Percentiles rank a stretch among this genome's conserved stretches.
Evolutionary conservation across 2,797 vertebrate genomes (phyloP).

Genomic region (Orientallactaga sibirica): DNA sequence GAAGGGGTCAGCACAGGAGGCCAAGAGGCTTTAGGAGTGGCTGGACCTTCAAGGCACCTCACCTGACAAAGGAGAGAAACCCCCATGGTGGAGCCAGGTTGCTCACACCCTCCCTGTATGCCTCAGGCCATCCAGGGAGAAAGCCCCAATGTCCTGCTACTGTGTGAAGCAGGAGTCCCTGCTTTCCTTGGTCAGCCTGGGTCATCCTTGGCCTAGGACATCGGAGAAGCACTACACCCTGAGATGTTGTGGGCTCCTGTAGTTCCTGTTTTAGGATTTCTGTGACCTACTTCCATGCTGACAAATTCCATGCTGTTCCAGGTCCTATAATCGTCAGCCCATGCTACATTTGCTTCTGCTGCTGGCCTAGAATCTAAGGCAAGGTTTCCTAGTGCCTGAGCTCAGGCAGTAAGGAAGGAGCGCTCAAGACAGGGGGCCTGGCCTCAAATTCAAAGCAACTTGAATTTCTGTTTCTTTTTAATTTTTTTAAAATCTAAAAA

Average conservation of each 20-base stretch:
- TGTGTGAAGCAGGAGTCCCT: fast-evolving
- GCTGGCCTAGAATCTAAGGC: constrained; percentile 61
- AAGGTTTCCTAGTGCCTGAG: constrained; percentile 52
- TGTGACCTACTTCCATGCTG: constrained; percentile 77
- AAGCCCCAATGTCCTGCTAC: not conserved
- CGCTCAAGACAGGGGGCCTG: not conserved
- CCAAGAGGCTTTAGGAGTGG: not conserved
- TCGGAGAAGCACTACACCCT: not conserved
- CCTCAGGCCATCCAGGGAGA: not conserved
- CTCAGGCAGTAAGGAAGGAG: not conserved
- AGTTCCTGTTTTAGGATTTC: constrained; percentile 66
- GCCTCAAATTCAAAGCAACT: not conserved
- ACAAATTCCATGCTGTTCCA: constrained; percentile 36
- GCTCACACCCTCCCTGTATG: not conserved
- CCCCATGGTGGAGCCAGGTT: not conserved
- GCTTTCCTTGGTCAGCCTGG: not conserved
- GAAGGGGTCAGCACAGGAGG: not conserved
- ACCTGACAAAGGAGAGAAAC: not conserved
- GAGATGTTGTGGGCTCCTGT: constrained; percentile 9
- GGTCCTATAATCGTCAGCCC: constrained; percentile 23
- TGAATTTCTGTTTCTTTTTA: not conserved
- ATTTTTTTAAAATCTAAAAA: too few species aligned
- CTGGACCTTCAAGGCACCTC: not conserved
- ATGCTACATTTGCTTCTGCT: constrained; percentile 28
- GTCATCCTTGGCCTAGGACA: not conserved